Conservation (phyloP, 2,113 vertebrate genomes). For the Ictalurus furcatus region DNA sequence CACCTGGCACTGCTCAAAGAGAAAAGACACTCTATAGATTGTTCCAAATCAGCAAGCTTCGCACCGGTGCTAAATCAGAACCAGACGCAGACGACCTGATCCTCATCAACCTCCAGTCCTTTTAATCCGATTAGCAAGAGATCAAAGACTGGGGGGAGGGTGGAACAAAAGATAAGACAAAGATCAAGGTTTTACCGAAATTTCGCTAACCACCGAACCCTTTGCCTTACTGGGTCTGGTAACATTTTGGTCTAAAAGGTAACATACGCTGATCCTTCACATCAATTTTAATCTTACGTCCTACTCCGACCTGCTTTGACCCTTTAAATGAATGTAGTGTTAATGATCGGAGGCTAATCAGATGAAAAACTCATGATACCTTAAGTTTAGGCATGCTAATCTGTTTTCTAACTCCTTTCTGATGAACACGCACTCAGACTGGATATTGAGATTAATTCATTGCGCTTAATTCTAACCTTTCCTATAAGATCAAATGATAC, state of each 20-base stretch:
- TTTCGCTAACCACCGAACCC: slow-evolving; percentile 18
- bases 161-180: slow-evolving; percentile 33
- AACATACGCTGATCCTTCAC: neutral
- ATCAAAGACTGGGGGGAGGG: slow-evolving; percentile 15
- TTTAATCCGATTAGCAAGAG: slow-evolving; percentile 79
- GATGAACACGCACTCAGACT: slow-evolving; percentile 44
- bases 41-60: slow-evolving; percentile 76
- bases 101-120: slow-evolving; percentile 74
- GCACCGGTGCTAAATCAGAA: slow-evolving; percentile 78
- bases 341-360: neutral
- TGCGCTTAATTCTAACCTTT: slow-evolving; percentile 73
- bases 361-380: neutral
- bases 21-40: slow-evolving; percentile 72
- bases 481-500: slow-evolving; percentile 65
- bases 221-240: slow-evolving; percentile 20
- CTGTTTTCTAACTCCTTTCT: slow-evolving; percentile 34
- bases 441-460: slow-evolving; percentile 70
- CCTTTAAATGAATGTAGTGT: slow-evolving; percentile 22
- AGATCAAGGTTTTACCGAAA: slow-evolving; percentile 38
- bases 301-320: neutral
- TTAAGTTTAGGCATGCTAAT: slow-evolving; percentile 22
- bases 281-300: slow-evolving; percentile 5
- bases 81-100: slow-evolving; percentile 79
- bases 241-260: slow-evolving; percentile 27
- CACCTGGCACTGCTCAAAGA: slow-evolving; percentile 70